phyloP scores from a whole-genome alignment of 1,140 invertebrate species.

The Drosophila sp. region DNA sequence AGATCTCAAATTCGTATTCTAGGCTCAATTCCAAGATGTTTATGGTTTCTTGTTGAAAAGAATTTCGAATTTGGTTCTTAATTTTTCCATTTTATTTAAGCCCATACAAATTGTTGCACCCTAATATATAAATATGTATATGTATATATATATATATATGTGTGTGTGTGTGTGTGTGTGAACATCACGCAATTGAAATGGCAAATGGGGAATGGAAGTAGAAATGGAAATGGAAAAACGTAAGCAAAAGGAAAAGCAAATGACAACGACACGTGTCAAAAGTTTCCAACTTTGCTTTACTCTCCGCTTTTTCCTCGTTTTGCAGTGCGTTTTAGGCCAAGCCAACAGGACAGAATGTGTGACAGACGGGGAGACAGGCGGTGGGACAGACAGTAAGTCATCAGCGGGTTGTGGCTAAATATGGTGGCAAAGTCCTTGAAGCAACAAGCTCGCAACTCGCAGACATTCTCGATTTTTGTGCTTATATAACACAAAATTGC shows the following conservation, averaged over 20 bases:
- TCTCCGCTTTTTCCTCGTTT: conserved; percentile 2
- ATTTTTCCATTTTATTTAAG: too few relatives aligned
- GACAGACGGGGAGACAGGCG: not conserved
- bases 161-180: not conserved
- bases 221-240: not conserved
- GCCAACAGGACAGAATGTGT: not conserved
- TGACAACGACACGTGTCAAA: conserved; percentile 44
- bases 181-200: not conserved
- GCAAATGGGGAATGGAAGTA: conserved; percentile 24
- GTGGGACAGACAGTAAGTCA: conserved; percentile 4
- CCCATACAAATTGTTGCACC: too few relatives aligned
- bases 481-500: conserved; percentile 36
- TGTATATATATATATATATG: not conserved
- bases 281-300: conserved; percentile 30
- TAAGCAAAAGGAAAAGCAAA: conserved; percentile 3
- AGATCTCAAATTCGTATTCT: too few relatives aligned
- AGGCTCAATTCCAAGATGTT: too few relatives aligned
- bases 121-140: too few relatives aligned
- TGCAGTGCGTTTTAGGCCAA: conserved; percentile 27
- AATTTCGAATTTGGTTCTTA: too few relatives aligned
- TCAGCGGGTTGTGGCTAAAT: not conserved
- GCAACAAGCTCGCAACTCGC: conserved; percentile 58
- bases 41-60: too few relatives aligned
- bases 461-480: conserved; percentile 4
- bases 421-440: conserved; percentile 70